Conservation (phyloP, 2,888 invertebrate species). For the Schizaphis graminum region DNA sequence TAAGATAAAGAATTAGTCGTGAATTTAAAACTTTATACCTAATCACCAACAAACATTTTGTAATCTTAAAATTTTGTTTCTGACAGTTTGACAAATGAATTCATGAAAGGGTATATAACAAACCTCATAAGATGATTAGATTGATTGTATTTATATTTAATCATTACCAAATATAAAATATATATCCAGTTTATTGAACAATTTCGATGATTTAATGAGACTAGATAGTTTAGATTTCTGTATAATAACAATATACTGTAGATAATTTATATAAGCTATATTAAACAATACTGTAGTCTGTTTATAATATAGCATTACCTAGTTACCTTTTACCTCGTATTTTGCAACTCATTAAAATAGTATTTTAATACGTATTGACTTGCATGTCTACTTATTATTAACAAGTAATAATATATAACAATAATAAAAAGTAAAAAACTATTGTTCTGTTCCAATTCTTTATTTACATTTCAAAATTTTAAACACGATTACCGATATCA, state of each 20-base stretch:
- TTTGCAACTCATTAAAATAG: neutral
- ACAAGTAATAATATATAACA: neutral
- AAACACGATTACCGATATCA: neutral
- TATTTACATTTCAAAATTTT: neutral
- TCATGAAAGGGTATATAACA: neutral
- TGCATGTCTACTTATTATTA: neutral
- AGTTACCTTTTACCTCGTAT: neutral
- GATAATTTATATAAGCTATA: neutral
- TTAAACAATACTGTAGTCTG: neutral
- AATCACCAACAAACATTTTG: neutral
- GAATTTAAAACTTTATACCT: neutral
- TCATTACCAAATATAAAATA: neutral
- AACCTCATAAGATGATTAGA: neutral
- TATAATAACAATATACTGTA: neutral
- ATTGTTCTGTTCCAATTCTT: neutral
- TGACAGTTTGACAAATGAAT: neutral
- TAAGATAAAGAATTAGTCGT: neutral
- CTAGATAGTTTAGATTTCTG: neutral
- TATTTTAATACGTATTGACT: neutral
- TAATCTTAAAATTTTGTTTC: neutral
- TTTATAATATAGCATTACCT: neutral
- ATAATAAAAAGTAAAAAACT: neutral
- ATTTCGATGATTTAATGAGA: neutral
- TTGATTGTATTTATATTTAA: neutral
- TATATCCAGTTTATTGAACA: neutral